A percentile compares a stretch with the other conserved stretches of the same genome.
Evolutionary conservation across 2,888 invertebrate genomes (phyloP).

Genomic region (Melitaea athalia): DNA sequence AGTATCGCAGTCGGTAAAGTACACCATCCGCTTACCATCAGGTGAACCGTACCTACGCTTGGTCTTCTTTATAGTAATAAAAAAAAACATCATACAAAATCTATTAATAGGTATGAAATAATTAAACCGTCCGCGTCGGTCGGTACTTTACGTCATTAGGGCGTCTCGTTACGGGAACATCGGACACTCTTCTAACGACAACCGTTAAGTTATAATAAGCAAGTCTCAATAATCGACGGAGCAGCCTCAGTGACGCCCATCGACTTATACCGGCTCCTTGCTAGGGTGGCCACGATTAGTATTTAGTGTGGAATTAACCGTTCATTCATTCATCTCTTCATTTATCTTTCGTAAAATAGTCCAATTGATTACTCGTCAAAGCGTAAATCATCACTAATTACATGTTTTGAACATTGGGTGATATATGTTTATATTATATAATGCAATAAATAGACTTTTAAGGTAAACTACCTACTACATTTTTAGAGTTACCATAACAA

Average conservation of each 20-base stretch:
- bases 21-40: too few species aligned
- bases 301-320: background rate
- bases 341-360: background rate
- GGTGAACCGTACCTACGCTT: too few species aligned
- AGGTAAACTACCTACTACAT: too few species aligned
- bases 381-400: too few species aligned
- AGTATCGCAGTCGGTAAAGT: too few species aligned
- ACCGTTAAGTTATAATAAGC: slow-evolving; percentile 63
- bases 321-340: background rate
- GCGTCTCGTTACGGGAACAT: slow-evolving; percentile 37
- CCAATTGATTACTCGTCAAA: background rate
- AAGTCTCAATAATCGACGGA: slow-evolving; percentile 62
- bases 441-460: too few species aligned
- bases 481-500: too few species aligned
- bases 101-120: slow-evolving; percentile 13
- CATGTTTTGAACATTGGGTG: too few species aligned
- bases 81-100: slow-evolving; percentile 3
- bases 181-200: slow-evolving; percentile 57
- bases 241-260: slow-evolving; percentile 70
- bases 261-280: slow-evolving; percentile 67
- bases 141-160: slow-evolving; percentile 36
- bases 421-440: too few species aligned
- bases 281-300: slow-evolving; percentile 50
- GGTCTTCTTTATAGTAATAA: background rate
- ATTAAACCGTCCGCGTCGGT: slow-evolving; percentile 24